phyloP scores from a whole-genome alignment of 2,797 vertebrate species.

The Microhierax caerulescens region DNA sequence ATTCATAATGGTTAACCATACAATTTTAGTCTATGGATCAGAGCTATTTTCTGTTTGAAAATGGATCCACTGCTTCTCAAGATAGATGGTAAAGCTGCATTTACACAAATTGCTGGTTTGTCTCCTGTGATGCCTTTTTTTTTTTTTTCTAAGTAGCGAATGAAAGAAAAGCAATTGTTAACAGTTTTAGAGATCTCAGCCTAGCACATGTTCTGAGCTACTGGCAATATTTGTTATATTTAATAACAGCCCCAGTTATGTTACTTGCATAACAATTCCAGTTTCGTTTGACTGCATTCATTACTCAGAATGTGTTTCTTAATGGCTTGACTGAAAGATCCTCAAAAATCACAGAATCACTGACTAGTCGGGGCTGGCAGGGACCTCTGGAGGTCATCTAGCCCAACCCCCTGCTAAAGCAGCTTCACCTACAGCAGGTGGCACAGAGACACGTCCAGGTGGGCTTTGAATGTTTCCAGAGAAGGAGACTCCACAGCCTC shows the following conservation, averaged over 20 bases:
- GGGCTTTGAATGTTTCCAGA: too few relatives aligned
- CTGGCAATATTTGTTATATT: not conserved
- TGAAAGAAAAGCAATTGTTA: not conserved
- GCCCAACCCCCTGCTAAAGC: too few relatives aligned
- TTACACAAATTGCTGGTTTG: not conserved
- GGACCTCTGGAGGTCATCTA: too few relatives aligned
- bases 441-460: too few relatives aligned
- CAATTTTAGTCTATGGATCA: not conserved
- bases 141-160: not conserved
- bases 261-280: not conserved
- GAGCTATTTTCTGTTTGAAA: conserved; percentile 16
- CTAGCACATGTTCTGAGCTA: not conserved
- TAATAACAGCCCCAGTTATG: not conserved
- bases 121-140: not conserved
- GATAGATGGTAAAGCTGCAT: not conserved
- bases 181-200: not conserved
- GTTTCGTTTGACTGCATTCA: not conserved
- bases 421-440: too few relatives aligned
- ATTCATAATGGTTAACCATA: conserved; percentile 35
- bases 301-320: not conserved
- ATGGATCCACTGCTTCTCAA: not conserved
- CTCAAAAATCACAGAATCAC: not conserved
- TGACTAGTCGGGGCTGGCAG: too few relatives aligned
- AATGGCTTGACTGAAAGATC: not conserved
- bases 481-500: too few relatives aligned